Percentiles rank a stretch among this genome's conserved stretches.
These are phyloP conservation scores for Drosophila triauraria DNA, from an alignment of 1,140 invertebrate species.

Conservation along the genomic window DNA sequence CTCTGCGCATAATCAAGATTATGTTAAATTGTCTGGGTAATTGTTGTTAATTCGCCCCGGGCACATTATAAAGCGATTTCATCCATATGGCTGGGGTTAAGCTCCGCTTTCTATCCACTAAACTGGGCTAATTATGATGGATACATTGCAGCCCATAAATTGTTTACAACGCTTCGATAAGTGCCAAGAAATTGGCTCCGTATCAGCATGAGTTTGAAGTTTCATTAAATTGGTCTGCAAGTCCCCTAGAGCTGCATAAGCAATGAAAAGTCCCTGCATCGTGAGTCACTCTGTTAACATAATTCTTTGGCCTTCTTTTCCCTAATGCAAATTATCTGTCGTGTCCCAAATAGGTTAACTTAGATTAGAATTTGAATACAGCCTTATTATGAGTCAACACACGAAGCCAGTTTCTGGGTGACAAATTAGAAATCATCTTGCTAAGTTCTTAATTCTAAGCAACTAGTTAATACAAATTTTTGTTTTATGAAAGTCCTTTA, in stretches of 20 bases:
- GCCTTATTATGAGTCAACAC: slow-evolving; percentile 18
- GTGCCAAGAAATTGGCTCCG: slow-evolving; percentile 17
- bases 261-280: slow-evolving; percentile 9
- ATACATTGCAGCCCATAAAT: slow-evolving; percentile 64
- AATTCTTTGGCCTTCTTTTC: background rate
- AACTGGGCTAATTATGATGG: slow-evolving; percentile 72
- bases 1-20: slow-evolving; percentile 76
- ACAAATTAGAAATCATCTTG: background rate
- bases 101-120: slow-evolving; percentile 71
- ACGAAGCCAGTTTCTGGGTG: too few species aligned
- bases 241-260: slow-evolving; percentile 6
- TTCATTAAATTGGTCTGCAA: slow-evolving; percentile 18
- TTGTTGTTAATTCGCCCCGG: slow-evolving; percentile 79
- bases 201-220: slow-evolving; percentile 30
- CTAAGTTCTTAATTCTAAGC: background rate
- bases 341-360: slow-evolving; percentile 8
- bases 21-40: slow-evolving; percentile 83
- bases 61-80: slow-evolving; percentile 79
- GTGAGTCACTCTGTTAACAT: slow-evolving; percentile 1
- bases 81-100: slow-evolving; percentile 66
- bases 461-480: background rate
- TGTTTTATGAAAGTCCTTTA: background rate
- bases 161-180: slow-evolving; percentile 45
- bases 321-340: slow-evolving; percentile 19
- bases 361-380: background rate